Evolutionary conservation across 2,113 vertebrate genomes (phyloP).

Genomic region (Epinephelus moara): DNA sequence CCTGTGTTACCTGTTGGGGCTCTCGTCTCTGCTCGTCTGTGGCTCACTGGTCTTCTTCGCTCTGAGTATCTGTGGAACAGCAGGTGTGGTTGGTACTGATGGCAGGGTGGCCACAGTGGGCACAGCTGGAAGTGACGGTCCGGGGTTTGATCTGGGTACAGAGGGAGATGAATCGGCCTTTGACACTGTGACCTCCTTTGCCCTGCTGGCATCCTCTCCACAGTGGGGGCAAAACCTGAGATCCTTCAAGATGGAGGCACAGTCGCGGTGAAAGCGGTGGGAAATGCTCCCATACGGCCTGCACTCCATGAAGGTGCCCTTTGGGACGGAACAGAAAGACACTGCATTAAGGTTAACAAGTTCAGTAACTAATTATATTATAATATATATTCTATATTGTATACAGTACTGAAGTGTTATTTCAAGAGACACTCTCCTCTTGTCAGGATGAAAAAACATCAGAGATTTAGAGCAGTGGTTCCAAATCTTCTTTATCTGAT

Average conservation of each 20-base stretch:
- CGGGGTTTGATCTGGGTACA: slow-evolving; percentile 65
- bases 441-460: too few species aligned
- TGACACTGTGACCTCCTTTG: slow-evolving; percentile 90
- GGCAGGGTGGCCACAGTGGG: slow-evolving; percentile 57
- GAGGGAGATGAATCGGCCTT: slow-evolving; percentile 88
- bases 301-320: slow-evolving; percentile 98
- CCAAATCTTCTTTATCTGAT: too few species aligned
- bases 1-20: slow-evolving; percentile 58
- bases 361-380: background rate
- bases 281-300: slow-evolving; percentile 95
- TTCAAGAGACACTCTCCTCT: background rate
- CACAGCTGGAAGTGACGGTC: slow-evolving; percentile 78
- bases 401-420: background rate
- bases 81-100: slow-evolving; percentile 30
- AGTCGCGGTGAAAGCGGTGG: slow-evolving; percentile 94
- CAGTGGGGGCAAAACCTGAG: slow-evolving; percentile 96
- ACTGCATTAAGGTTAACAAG: background rate
- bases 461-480: too few species aligned
- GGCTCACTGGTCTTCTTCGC: slow-evolving; percentile 78
- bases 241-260: slow-evolving; percentile 91
- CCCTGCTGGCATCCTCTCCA: slow-evolving; percentile 92
- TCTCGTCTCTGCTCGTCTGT: slow-evolving; percentile 46
- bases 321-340: background rate
- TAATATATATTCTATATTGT: background rate
- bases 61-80: slow-evolving; percentile 63